A percentile compares a stretch with the other conserved stretches of the same genome.
Conservation (phyloP, 2,113 vertebrate genomes). For the Amazona guildingii region DNA sequence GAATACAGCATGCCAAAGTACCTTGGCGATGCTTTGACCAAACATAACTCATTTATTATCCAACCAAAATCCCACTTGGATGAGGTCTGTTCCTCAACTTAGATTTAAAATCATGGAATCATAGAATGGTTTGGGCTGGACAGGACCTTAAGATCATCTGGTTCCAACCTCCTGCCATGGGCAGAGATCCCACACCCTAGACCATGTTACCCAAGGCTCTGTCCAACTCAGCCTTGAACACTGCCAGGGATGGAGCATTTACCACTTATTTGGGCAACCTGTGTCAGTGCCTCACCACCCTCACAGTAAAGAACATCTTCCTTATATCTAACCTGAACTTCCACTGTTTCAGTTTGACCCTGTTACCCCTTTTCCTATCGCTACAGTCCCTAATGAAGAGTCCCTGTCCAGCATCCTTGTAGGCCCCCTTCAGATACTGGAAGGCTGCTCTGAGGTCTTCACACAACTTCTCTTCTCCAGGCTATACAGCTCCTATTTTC, state of each 20-base stretch:
- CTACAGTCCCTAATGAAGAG: neutral
- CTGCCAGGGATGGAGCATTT: neutral
- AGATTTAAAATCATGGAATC: neutral
- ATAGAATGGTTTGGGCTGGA: neutral
- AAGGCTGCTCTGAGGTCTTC: neutral
- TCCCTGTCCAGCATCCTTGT: neutral
- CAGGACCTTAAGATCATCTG: neutral
- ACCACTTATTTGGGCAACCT: neutral
- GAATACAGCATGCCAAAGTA: rapidly evolving
- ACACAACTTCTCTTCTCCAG: neutral
- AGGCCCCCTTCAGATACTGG: neutral
- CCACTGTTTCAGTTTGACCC: neutral
- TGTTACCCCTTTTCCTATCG: neutral
- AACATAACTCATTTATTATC: neutral
- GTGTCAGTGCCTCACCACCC: neutral
- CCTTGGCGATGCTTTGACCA: neutral
- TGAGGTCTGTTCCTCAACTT: neutral
- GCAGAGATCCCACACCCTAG: neutral
- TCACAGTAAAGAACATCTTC: neutral
- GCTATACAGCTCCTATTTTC: neutral
- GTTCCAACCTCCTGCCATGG: neutral
- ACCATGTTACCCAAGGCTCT: neutral
- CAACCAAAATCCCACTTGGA: neutral
- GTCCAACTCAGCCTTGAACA: neutral
- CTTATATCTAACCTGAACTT: neutral